Evolutionary conservation across 1,140 invertebrate species (phyloP), one percentile per base, ranked within the genome.

Genomic region (Odontomachus brunneus): DNA sequence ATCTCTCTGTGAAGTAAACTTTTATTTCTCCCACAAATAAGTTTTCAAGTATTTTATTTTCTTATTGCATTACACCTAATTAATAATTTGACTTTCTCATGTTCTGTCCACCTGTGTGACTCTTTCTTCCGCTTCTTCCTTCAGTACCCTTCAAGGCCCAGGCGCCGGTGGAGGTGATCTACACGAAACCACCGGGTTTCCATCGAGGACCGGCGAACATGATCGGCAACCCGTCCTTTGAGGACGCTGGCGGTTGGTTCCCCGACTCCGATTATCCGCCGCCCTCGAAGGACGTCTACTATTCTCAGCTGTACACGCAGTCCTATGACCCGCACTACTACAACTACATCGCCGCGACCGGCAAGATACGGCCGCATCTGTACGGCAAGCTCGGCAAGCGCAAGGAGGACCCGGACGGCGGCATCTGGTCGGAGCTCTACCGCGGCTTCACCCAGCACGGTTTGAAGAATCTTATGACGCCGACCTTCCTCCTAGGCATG

Each of bases 311-410:
- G 0, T 94, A 93, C 57, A 84, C 91, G 0, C 93, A 94, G 55
- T 93, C 93, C n/a, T 94, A 93, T 74, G 93, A 94, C 69, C 93
- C 93, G 59, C 84, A 93, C 81, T 94, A 94, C 15, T 94, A 94
- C 67, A 93, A 94, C 29, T 93, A 94, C 33, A 93, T 93, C 17
- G 92, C 91, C 0, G 90, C 93, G 69, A 93, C 92, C 14, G 92
- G 93, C 0, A 94, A 93, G 63, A 90, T 94, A 0, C 93, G 93
- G 29, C 93, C 93, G 0, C 83, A 92, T 65, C 78, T 93, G 1
- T 94, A 94, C 19, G 92, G 92, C 0, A 93, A 94, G 82, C 74
- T 93, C 0, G 88, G 90, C 3, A 84, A 88, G 24, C 44, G 86
- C 7, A 72, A 87, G n/a, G 81, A 83, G 7, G 76, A 84, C 0